Base-by-base conservation (phyloP, 2,797 vertebrate species). In the Myotis vivesi region DNA sequence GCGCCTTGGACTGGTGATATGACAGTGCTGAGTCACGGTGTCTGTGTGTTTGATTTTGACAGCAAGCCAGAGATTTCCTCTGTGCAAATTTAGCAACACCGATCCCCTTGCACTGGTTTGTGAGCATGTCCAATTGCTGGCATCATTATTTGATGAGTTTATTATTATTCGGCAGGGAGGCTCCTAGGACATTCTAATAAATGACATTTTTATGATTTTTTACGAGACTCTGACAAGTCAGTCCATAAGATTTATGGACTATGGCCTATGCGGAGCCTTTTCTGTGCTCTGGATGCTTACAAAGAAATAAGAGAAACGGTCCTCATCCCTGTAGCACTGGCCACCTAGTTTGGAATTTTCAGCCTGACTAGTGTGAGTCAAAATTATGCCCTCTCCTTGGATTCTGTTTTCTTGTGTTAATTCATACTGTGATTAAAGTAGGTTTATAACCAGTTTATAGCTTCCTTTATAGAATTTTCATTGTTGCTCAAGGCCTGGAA, bases 391-490 rank as follows among this genome's bases (percentile, higher is more conserved):
- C 33, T 88, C 87, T 96, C 53, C 75, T 93, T 36, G 46, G 94
- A 76, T 83, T 6, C 90, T 95, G 23, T 96, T 95, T 95, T 94
- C 95, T 81, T 84, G 28, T 93, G 93, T 96, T 97, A 93, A 96
- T 96, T 97, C 96, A 81, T 92, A 94, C 80, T 94, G 92, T 95
- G 93, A 94, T 96, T 96, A 96, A 97, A 97, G 87, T 93, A 89
- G 75, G 66, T 95, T 87, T 87, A 89, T 95, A 96, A 97, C 91
- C 94, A 55, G 92, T 95, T 97, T 91, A 95, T 82, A 94, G 93
- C 72, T 75, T 97, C n/a, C 79, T 95, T 95, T 95, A 95, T 92
- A 95, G 94, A 96, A 96, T 95, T 96, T 96, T 93, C 92, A 93
- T 49, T 96, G 93, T 96, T 91, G 92, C 94, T 94, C 72, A 79